Evolutionary conservation across 2,888 invertebrate genomes (phyloP).

Genomic region (Netelia melanura): DNA sequence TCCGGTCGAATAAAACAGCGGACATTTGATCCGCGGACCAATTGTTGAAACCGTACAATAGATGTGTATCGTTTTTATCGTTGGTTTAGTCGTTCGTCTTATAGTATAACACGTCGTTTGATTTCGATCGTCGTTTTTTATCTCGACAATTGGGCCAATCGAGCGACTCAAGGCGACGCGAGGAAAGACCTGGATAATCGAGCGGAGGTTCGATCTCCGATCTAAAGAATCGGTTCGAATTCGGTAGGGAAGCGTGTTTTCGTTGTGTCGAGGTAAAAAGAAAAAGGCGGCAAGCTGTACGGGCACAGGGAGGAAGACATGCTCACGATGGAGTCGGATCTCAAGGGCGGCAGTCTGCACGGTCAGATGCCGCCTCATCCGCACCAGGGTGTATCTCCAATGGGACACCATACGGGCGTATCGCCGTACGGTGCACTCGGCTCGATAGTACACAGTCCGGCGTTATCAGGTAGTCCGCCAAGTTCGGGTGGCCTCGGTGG

Average conservation of each 20-base stretch:
- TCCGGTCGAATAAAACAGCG: too few species aligned
- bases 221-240: not conserved
- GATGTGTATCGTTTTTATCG: not conserved
- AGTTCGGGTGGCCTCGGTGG: slow-evolving; percentile 76
- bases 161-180: not conserved
- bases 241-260: not conserved
- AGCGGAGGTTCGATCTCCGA: not conserved
- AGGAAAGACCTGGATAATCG: not conserved
- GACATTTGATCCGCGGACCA: too few species aligned
- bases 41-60: not conserved
- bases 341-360: slow-evolving; percentile 95
- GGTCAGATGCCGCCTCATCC: slow-evolving; percentile 94
- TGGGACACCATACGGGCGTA: slow-evolving; percentile 87
- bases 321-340: slow-evolving; percentile 96
- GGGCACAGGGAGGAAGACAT: slow-evolving; percentile 93
- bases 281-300: slow-evolving; percentile 90
- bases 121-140: not conserved
- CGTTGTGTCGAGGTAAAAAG: slow-evolving; percentile 42
- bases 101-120: not conserved
- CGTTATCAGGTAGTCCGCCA: slow-evolving; percentile 82
- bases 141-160: not conserved
- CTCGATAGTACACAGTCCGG: slow-evolving; percentile 86
- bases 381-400: slow-evolving; percentile 89
- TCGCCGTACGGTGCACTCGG: slow-evolving; percentile 90
- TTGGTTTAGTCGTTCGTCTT: not conserved